Evolutionary conservation across 2,113 vertebrate species (phyloP).

Genomic region (Hyla sarda): DNA sequence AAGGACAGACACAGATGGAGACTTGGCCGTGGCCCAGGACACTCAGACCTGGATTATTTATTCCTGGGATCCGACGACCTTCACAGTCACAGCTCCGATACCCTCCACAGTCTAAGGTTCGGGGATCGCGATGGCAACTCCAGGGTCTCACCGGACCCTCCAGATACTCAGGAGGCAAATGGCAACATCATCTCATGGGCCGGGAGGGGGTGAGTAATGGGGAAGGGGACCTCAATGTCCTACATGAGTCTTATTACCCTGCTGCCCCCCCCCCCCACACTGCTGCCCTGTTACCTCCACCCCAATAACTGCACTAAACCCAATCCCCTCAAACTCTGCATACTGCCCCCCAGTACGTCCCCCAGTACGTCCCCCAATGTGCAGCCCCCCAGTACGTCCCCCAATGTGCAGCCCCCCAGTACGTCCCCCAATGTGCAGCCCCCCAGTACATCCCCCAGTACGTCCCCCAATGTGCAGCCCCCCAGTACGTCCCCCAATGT

Average conservation of each 20-base stretch:
- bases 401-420: too few species aligned
- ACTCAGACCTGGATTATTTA: not conserved
- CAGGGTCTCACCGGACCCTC: not conserved
- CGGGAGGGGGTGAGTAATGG: slow-evolving; percentile 6
- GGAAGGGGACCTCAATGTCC: not conserved
- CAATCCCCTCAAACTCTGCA: too few species aligned
- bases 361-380: too few species aligned
- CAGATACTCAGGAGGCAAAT: slow-evolving; percentile 17
- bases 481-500: too few species aligned
- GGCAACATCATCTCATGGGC: not conserved
- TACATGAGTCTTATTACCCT: not conserved
- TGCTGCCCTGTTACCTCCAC: too few species aligned
- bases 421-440: too few species aligned
- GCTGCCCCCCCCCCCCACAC: too few species aligned
- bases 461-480: too few species aligned
- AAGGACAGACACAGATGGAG: not conserved
- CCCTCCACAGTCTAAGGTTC: not conserved
- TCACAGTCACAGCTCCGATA: not conserved
- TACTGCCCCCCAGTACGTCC: too few species aligned
- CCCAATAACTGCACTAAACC: too few species aligned
- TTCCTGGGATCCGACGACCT: slow-evolving; percentile 6
- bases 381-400: too few species aligned
- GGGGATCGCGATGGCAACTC: not conserved
- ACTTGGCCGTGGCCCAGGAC: not conserved
- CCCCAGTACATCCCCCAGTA: too few species aligned